Percentiles rank a stretch among this genome's conserved stretches.
Conservation (phyloP, 1,140 invertebrate genomes). For the Achroia grisella region DNA sequence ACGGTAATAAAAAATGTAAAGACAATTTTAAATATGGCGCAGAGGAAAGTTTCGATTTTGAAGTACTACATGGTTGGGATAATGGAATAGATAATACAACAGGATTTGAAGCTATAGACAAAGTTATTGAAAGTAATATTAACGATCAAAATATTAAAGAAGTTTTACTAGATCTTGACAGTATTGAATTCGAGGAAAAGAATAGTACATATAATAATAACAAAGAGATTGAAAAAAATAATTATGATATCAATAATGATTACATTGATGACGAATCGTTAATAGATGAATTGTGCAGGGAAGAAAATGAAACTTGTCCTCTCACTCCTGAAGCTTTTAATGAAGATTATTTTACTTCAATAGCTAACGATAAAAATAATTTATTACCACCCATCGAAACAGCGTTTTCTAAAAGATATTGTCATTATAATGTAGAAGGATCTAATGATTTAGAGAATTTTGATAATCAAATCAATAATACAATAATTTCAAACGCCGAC, state of each 20-base stretch:
- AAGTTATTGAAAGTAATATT: conserved; percentile 51
- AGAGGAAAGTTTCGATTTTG: conserved; percentile 63
- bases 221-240: conserved; percentile 28
- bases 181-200: conserved; percentile 56
- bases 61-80: conserved; percentile 50
- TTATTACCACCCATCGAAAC: conserved; percentile 64
- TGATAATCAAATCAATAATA: conserved; percentile 19
- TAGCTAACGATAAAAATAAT: conserved; percentile 35
- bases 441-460: conserved; percentile 21
- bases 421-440: conserved; percentile 49
- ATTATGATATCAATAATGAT: conserved; percentile 40
- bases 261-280: conserved; percentile 65
- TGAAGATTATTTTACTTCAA: conserved; percentile 46
- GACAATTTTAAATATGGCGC: conserved; percentile 53
- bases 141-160: conserved; percentile 64
- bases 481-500: conserved; percentile 20
- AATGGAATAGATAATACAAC: conserved; percentile 16
- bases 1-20: conserved; percentile 36
- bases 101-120: conserved; percentile 56
- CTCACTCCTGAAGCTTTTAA: conserved; percentile 54
- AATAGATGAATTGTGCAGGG: conserved; percentile 58
- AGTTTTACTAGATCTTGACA: conserved; percentile 58
- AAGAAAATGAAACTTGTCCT: conserved; percentile 47
- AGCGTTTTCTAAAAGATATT: conserved; percentile 66
- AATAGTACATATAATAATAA: conserved; percentile 38